Evolutionary conservation across 2,888 invertebrate genomes (phyloP).

Genomic region (Deroplatys truncata): DNA sequence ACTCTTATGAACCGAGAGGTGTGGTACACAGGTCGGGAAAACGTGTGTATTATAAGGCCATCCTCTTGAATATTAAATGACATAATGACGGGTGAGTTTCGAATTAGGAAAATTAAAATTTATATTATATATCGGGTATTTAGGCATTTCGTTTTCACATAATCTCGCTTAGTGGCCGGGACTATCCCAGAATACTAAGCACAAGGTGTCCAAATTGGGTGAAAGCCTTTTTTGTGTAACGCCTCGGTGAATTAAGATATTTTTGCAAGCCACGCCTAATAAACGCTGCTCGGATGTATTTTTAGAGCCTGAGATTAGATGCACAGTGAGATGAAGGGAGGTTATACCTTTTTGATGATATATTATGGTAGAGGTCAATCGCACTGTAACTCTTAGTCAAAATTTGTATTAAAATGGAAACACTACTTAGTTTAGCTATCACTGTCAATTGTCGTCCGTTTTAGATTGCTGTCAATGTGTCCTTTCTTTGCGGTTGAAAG

Average conservation of each 20-base stretch:
- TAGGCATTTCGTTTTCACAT: not conserved
- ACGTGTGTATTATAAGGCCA: not conserved
- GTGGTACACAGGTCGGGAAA: not conserved
- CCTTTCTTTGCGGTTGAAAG: no score
- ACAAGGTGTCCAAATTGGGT: not conserved
- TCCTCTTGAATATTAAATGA: not conserved
- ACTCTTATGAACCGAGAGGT: not conserved
- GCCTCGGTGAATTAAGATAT: not conserved
- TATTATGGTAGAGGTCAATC: no score
- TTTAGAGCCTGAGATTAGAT: no score
- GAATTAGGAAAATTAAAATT: not conserved
- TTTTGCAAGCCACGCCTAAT: not conserved
- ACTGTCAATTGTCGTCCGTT: no score
- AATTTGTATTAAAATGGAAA: no score
- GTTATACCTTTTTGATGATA: no score
- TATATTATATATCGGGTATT: not conserved
- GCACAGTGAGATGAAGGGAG: no score
- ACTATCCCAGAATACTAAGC: not conserved
- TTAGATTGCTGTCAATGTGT: no score
- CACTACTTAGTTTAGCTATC: no score
- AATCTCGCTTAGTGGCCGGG: not conserved
- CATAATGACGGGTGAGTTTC: not conserved
- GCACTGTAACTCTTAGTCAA: no score
- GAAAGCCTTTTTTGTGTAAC: not conserved
- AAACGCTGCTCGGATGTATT: no score